These are phyloP conservation scores for Leptatherina wallacei DNA, from an alignment of 2,797 vertebrate genomes.

Conservation along the genomic window DNA sequence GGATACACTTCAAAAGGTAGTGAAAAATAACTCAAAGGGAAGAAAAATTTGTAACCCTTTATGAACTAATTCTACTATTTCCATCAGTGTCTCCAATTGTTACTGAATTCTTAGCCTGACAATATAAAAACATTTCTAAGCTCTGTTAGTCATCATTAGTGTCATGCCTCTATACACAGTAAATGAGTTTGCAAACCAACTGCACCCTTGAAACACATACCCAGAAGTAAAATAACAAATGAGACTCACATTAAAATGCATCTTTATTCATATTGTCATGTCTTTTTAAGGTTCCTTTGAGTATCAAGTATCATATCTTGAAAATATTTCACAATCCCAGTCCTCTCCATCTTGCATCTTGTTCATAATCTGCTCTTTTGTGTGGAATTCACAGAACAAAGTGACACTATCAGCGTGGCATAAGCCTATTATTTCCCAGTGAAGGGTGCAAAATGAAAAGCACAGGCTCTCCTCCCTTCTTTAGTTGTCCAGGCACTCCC, in stretches of 20 bases:
- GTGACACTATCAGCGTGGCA: conserved; percentile 66
- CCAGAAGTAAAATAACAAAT: conserved; percentile 21
- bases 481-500: conserved; percentile 64
- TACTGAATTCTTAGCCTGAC: background rate
- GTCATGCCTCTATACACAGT: background rate
- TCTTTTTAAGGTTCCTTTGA: conserved; percentile 55
- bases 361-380: conserved; percentile 61
- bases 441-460: conserved; percentile 69
- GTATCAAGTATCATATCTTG: conserved; percentile 74
- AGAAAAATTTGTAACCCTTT: background rate
- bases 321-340: conserved; percentile 65
- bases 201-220: background rate
- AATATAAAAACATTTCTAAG: background rate
- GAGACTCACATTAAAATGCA: conserved; percentile 59
- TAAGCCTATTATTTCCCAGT: conserved; percentile 73
- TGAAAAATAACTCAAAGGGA: background rate
- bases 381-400: conserved; percentile 68
- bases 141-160: background rate
- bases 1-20: background rate
- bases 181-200: background rate
- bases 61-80: background rate
- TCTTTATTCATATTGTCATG: conserved; percentile 67
- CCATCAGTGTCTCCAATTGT: background rate
- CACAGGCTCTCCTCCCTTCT: conserved; percentile 26
- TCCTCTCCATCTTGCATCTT: conserved; percentile 23